Evolutionary conservation across 1,140 invertebrate genomes (phyloP), one percentile per base, ranked within the genome.

Genomic region (Hycleus cichorii): DNA sequence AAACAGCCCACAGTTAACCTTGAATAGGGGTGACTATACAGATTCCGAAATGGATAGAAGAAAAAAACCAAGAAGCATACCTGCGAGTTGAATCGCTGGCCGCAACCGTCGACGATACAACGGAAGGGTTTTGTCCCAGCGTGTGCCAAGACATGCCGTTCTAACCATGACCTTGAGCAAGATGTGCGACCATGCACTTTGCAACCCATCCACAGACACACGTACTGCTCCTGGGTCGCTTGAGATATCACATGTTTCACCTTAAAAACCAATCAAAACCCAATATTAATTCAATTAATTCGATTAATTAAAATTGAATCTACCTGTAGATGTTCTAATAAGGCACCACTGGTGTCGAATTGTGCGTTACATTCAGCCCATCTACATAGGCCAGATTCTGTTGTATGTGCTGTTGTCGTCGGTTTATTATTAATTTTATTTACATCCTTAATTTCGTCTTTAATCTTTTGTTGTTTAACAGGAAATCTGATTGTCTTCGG

Each of bases 71-170:
- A 42, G 7, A 18, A 43, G 47, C 71, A 71, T 76, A 93, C 89
- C 85, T 95, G 93, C 58, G 92, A 90, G 65, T 89, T 89, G 73
- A 97, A 97, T 68, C 92, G 82, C 68, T 88, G 82, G 40, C 90
- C 90, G 75, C 95, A 98, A 51, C 89, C 87, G 63, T 93, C 91
- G 60, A 98, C 90, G 71, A 97, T 96, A 76, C 95, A 98, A 66
- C 91, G 86, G 77, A 93, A 96, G 25, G 93, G 93, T 73, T 96
- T 96, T 70, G 90, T 94, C 27, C 93, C 93, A 57, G 91, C 91
- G 73, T 96, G 93, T 1, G 85, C 88, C 32, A 95, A 76, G 25
- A 96, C 89, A 77, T 97, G 95, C 39, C 93, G 79, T 70, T 97
- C 92, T 39, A 98, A 76, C 94, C 94, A 98, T 42, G 89, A 84